Evolutionary conservation across 1,140 invertebrate genomes (phyloP), one percentile per base, ranked within the genome.

Genomic region (Maconellicoccus hirsutus): DNA sequence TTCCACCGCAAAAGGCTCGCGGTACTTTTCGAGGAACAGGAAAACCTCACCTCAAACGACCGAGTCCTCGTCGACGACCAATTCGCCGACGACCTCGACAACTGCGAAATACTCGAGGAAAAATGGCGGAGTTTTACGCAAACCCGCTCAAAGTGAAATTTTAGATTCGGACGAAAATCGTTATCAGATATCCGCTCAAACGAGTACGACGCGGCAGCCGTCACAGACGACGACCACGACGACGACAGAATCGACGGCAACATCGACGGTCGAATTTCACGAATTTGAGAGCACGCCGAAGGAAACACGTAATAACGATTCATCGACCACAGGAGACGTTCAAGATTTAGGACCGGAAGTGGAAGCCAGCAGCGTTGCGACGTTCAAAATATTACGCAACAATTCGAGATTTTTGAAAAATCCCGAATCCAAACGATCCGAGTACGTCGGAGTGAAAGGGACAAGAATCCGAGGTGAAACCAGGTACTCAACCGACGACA

Each of bases 361-460:
- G n/a, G n/a, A n/a, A n/a, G n/a, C n/a, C n/a, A n/a, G n/a, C n/a
- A n/a, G n/a, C n/a, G n/a, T n/a, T n/a, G n/a, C n/a, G n/a, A n/a
- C 29, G 29, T 6, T 19, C 42, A 52, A 52, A 52, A 16, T 16
- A 8, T 52, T 52, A 8, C 42, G 42, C 42, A 52, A 52, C n/a
- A 52, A 52, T 52, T 52, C 42, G 42, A 52, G 42, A 52, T 52
- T 52, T 19, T 52, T 52, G 42, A 52, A 52, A 52, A 52, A 52
- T 52, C 42, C 42, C 42, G 42, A 52, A 16, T 16, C n/a, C n/a
- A n/a, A n/a, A n/a, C n/a, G n/a, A n/a, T n/a, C 42, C 42, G 42
- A 52, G n/a, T 52, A 52, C 16, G n/a, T 16, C n/a, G 42, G 10
- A 16, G 10, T 52, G 16, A 52, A 52, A 52, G 42, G n/a, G 2